Conservation (phyloP, 2,113 vertebrate genomes). For the Megaptera novaeangliae region DNA sequence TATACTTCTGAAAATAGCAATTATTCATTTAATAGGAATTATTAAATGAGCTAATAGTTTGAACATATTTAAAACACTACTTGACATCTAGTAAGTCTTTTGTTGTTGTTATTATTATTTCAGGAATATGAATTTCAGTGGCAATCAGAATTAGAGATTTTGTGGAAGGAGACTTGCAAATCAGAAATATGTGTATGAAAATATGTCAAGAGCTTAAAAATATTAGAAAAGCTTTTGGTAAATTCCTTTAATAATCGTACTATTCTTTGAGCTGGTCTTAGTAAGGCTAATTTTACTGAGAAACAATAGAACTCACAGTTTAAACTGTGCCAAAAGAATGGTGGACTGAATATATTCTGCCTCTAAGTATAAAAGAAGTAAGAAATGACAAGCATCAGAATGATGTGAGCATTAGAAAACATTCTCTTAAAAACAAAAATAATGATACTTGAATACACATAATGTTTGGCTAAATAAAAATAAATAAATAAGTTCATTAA, state of each 20-base stretch:
- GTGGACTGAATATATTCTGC: background rate
- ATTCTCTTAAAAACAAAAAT: background rate
- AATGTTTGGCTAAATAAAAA: background rate
- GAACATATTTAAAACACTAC: background rate
- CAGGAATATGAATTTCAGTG: background rate
- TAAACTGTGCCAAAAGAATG: background rate
- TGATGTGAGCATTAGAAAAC: background rate
- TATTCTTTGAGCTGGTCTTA: background rate
- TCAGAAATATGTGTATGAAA: background rate
- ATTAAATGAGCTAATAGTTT: background rate
- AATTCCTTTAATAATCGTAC: background rate
- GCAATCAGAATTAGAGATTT: background rate
- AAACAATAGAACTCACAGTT: background rate
- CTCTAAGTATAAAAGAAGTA: background rate
- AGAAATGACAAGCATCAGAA: background rate
- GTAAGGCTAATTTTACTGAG: background rate
- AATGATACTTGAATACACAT: background rate
- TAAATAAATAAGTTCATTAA: no score
- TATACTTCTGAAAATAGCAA: background rate
- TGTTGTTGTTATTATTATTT: background rate
- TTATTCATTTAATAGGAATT: background rate
- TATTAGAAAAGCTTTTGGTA: background rate
- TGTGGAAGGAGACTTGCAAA: background rate
- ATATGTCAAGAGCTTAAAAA: background rate
- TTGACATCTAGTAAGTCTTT: background rate